Evolutionary conservation across 2,113 vertebrate species (phyloP), one percentile per base, ranked within the genome.

Genomic region (Ceyx melanurus): DNA sequence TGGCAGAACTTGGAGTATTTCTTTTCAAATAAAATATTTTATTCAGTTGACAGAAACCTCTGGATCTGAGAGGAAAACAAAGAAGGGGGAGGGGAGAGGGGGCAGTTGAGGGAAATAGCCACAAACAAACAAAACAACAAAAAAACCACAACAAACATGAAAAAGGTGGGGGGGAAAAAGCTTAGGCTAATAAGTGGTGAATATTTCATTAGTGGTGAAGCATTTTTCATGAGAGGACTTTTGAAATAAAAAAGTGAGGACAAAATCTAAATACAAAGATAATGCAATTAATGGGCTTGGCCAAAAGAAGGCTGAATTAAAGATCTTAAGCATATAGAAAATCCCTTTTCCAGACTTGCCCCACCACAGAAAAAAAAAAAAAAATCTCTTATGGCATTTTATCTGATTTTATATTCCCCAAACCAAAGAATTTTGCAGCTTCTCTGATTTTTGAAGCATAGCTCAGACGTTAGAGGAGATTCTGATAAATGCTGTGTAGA

Each of bases 81-180:
- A 6, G 13, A 26, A 17, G 10, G 15, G 5, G 5, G 22, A 21
- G 21, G 45, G 45, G 45, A 45, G 45, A 45, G 18, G 45, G 18
- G 18, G 45, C 37, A 37, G 37, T 37, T 37, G 37, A 45, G 18
- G 22, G 21, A 23, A 50, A 51, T 51, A 51, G 23, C 50, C 50
- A 51, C 50, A 19, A 51, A 51, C 25, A 45, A 45, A 45, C 43
- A 45, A 25, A 54, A 14, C 13, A 53, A 28, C 13, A 53, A 28
- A 46, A 46, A 46, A 20, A 20, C 20, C 18, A 37, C 37, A 37
- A 37, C 21, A 26, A 29, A 54, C 15, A 57, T 20, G 17, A 15
- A 25, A 35, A 7, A 6, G 3, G 3, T 16, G 45, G 2, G 5
- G 14, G 3, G 5, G 2, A 2, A 3, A 13, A 7, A 5, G 9